Conservation (phyloP, 2,797 vertebrate genomes). For the Podargus strigoides region DNA sequence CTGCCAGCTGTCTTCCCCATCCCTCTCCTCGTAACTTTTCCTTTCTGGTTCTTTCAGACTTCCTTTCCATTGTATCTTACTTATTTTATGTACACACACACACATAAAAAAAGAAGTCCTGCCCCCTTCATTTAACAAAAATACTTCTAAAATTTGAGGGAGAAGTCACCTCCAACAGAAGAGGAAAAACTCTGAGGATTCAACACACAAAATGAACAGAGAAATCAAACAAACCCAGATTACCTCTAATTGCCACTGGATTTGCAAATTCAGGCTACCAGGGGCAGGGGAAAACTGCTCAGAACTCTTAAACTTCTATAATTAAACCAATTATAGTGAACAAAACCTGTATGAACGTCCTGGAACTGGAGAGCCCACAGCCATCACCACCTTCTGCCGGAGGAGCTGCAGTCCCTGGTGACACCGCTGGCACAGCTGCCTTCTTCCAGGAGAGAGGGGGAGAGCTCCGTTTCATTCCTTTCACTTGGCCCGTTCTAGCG, state of each 20-base stretch:
- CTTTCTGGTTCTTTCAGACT: neutral
- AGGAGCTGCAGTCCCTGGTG: neutral
- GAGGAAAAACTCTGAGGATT: neutral
- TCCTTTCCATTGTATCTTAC: neutral
- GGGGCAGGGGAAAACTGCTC: neutral
- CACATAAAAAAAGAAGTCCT: neutral
- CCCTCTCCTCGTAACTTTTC: neutral
- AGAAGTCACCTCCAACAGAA: neutral
- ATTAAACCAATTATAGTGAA: neutral
- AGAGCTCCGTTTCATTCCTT: neutral
- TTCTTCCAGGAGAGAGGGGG: neutral
- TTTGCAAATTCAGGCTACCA: neutral
- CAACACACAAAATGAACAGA: neutral
- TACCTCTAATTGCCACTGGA: neutral
- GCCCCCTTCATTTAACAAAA: neutral
- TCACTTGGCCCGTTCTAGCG: neutral
- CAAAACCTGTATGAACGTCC: neutral
- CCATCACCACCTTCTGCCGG: too few relatives aligned
- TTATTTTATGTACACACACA: neutral
- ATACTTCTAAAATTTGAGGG: neutral
- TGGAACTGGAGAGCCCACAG: accelerated
- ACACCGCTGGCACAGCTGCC: accelerated
- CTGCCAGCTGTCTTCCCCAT: neutral
- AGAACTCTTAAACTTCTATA: neutral
- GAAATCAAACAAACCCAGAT: neutral